Percentiles rank a stretch among this genome's conserved stretches.
phyloP scores from a whole-genome alignment of 2,888 invertebrate species.

The Unio pictorum region DNA sequence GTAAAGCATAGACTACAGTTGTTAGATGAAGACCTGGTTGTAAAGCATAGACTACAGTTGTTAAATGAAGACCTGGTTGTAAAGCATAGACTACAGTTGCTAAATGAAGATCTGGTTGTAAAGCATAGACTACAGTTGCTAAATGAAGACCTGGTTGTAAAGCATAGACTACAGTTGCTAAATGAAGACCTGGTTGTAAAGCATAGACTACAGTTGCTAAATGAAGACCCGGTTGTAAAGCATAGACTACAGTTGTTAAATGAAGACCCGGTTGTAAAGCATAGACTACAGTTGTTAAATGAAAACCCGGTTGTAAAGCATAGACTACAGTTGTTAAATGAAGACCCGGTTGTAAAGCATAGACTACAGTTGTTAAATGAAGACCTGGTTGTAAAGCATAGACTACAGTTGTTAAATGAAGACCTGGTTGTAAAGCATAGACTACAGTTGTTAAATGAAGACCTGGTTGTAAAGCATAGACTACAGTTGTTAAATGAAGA shows the following conservation, averaged over 20 bases:
- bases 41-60: neutral
- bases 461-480: neutral
- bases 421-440: neutral
- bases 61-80: neutral
- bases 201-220: neutral
- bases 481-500: no score
- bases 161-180: neutral
- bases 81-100: neutral
- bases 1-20: neutral
- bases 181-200: neutral
- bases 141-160: neutral
- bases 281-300: no score
- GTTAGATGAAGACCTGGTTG: neutral
- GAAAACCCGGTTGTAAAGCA: neutral
- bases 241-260: neutral
- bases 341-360: neutral
- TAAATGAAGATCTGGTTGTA: neutral
- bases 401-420: no score
- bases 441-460: no score
- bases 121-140: neutral
- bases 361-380: no score
- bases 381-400: neutral
- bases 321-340: no score
- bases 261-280: neutral
- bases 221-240: neutral